phyloP scores from a whole-genome alignment of 2,113 vertebrate species.

The Orcinus orca region DNA sequence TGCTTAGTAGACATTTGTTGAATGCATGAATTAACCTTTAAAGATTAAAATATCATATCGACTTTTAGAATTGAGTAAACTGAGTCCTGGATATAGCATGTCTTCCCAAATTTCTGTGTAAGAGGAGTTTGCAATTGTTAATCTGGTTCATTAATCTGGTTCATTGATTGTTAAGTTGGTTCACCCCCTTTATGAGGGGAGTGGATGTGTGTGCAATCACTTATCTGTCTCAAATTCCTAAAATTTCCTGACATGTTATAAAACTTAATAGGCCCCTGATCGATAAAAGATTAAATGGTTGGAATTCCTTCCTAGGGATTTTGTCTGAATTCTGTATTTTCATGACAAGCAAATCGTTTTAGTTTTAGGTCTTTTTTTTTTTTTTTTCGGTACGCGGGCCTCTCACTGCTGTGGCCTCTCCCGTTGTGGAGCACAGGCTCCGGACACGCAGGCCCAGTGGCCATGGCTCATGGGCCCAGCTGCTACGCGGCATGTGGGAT shows the following conservation, averaged over 20 bases:
- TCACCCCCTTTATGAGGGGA: background rate
- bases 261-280: background rate
- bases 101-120: background rate
- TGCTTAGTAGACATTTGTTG: background rate
- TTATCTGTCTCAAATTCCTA: background rate
- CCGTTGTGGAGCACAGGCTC: too few relatives aligned
- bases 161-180: background rate
- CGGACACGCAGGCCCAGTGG: too few relatives aligned
- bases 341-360: background rate
- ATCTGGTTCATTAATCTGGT: background rate
- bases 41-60: background rate
- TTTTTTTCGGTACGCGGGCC: too few relatives aligned
- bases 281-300: background rate
- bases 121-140: background rate
- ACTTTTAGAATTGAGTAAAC: background rate
- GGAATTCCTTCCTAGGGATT: background rate
- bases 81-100: background rate
- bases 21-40: constrained; percentile 5
- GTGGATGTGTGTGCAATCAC: background rate
- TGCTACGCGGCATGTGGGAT: too few relatives aligned
- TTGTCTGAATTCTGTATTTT: background rate
- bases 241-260: background rate
- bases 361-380: background rate
- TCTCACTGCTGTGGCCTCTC: too few relatives aligned
- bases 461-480: too few relatives aligned